Base-by-base conservation (phyloP, 1,140 invertebrate species). In the Oncopodura yosiiana region DNA sequence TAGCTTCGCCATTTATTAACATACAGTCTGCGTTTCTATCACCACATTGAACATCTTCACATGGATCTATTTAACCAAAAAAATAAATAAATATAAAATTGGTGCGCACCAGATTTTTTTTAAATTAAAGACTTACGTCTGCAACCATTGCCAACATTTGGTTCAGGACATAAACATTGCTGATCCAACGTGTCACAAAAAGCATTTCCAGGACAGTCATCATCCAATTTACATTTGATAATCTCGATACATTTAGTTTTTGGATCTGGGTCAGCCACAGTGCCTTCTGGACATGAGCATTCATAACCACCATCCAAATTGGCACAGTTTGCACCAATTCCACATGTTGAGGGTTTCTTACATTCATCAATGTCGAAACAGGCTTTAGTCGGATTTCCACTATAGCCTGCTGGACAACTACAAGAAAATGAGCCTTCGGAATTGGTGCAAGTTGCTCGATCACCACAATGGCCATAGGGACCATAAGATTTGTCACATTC, bases 91-190 rank as follows among this genome's bases (percentile, higher is more conserved):
- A 27, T 34, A 34, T 8, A 34, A 19, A 41, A 21, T 14, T 11
- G 14, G 18, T 12, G 16, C 12, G 12, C 14, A 23, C 3, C 16
- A 29, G n/a, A 56, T 11, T 6, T 6, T 18, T 14, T 37, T 32
- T 54, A 50, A 50, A n/a, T 16, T 16, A 16, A 30, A n/a, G 23
- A 78, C 83, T 81, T 78, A 88, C 85, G 87, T 74, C 87, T 80
- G 63, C 88, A 94, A 68, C 91, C 86, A 60, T 89, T 87, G 64
- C 88, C 88, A 64, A 90, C 75, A 66, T 92, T 92, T 0, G 89
- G 89, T 65, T 89, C 86, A 3, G 87, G 88, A 68, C 89, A 93
- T 18, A 89, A 70, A 67, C 89, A 94, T 61, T 83, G 77, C 53
- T 81, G 79, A 29, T 62, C 58, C 51, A 81, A 76, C 3, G 71